Base-by-base conservation (phyloP, 2,888 invertebrate genomes). In the Drosophila monieri region DNA sequence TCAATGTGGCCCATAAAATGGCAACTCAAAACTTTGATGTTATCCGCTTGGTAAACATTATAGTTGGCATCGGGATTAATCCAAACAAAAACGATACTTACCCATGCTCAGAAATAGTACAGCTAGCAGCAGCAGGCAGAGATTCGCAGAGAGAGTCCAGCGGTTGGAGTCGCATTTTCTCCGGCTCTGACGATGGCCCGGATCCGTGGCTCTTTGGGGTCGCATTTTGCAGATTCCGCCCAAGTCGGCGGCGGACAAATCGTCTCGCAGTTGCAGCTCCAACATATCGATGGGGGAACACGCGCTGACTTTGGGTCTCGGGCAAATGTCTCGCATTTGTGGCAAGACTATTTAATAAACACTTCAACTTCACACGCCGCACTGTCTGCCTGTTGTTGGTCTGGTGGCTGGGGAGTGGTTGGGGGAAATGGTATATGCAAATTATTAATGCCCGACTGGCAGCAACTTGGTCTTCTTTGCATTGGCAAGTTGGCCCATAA, bases 301-400 rank as follows among this genome's bases (percentile, higher is more conserved):
- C n/a, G 9, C 14, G 32, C 21, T 15, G 57, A 15, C 21, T 15
- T 35, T 37, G 37, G 18, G 9, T 25, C 46, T 14, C 64, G 44
- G 55, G 32, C 41, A 72, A 62, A 68, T 66, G 47, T 64, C 61
- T 65, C 67, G 65, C 86, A 80, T 83, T 85, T 75, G 80, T 62
- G 65, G 70, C 78, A 43, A 55, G 71, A 65, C 71, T 71, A 76
- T 86, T 84, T 73, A 84, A 84, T 81, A 81, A 83, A 86, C 81
- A 83, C 87, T 83, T 86, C 81, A 84, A 73, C 64, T 74, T 74
- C 69, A 74, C 84, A 66, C 76, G 68, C 64, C 52, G 52, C 64
- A 43, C 48, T 57, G 67, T 51, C 71, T 57, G 61, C 39, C 55
- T 69, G 23, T 49, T 53, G 54, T 32, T 60, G 64, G 64, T 66